phyloP scores from a whole-genome alignment of 1,140 invertebrate genomes.

The Diachasmimorpha longicaudata region DNA sequence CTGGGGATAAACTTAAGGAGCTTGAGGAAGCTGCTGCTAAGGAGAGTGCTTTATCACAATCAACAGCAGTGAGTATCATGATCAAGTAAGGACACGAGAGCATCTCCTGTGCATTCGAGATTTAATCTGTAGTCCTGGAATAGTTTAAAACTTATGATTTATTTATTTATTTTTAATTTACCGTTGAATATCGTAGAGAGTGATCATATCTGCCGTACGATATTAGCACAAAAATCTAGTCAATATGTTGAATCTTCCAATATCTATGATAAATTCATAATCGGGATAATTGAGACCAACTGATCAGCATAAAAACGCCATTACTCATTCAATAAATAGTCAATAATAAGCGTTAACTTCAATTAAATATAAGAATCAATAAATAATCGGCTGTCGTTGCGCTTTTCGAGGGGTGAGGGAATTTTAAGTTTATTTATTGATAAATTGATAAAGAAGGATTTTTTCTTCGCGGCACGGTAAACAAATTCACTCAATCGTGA shows the following conservation, averaged over 20 bases:
- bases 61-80: constrained; percentile 60
- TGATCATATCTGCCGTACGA: too few relatives aligned
- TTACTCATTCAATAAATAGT: not conserved
- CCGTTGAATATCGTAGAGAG: too few relatives aligned
- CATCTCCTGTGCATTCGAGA: constrained; percentile 52
- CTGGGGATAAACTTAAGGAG: constrained; percentile 80
- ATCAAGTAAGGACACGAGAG: constrained; percentile 61
- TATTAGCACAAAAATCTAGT: not conserved
- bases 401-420: not conserved
- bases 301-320: not conserved
- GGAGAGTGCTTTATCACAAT: constrained; percentile 49
- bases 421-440: not conserved
- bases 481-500: too few relatives aligned
- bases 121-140: constrained; percentile 32
- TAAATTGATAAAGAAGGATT: too few relatives aligned
- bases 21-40: constrained; percentile 68
- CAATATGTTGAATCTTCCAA: not conserved
- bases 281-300: not conserved
- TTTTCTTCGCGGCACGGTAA: too few relatives aligned
- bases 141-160: not conserved
- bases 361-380: not conserved
- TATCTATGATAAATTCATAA: not conserved
- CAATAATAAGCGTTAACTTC: not conserved
- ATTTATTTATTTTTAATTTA: not conserved
- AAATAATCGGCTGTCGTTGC: too few relatives aligned